phyloP scores from a whole-genome alignment of 2,888 invertebrate species.

The Abscondita cerata region DNA sequence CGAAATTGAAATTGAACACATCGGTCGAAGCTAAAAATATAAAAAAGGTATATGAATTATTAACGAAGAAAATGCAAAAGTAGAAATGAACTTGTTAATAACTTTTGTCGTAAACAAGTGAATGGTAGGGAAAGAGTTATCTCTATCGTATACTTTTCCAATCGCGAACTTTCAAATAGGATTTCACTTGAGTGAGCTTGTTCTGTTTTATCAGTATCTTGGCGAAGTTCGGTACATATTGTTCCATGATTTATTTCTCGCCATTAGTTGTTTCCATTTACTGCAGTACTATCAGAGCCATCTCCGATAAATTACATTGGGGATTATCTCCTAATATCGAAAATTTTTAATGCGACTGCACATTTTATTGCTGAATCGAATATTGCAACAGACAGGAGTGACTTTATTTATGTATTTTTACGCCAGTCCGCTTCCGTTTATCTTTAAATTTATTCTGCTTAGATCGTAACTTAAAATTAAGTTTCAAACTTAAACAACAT shows the following conservation, averaged over 20 bases:
- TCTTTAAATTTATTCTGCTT: constrained; percentile 4
- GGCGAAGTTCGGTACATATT: constrained; percentile 46
- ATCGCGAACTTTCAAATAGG: constrained; percentile 47
- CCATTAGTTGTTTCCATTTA: constrained; percentile 52
- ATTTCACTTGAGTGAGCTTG: constrained; percentile 45
- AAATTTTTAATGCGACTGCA: constrained; percentile 35
- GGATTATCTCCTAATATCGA: constrained; percentile 32
- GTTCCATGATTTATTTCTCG: constrained; percentile 50
- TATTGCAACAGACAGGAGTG: constrained; percentile 18
- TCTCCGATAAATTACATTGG: constrained; percentile 44
- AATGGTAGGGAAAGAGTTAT: constrained; percentile 32
- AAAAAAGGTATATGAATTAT: constrained; percentile 30
- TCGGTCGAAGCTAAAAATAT: background rate
- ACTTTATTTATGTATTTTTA: constrained; percentile 17
- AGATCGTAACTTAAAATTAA: constrained; percentile 14
- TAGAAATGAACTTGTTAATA: constrained; percentile 31
- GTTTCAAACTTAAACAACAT: constrained; percentile 22
- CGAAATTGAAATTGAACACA: constrained; percentile 21
- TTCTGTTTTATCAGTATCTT: constrained; percentile 46
- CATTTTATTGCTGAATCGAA: constrained; percentile 33
- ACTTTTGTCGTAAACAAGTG: constrained; percentile 35
- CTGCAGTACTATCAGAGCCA: constrained; percentile 43
- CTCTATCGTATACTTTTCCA: constrained; percentile 42
- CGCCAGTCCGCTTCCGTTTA: constrained; percentile 8
- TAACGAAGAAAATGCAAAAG: constrained; percentile 25